phyloP scores from a whole-genome alignment of 2,113 vertebrate genomes.

The Gobius niger region DNA sequence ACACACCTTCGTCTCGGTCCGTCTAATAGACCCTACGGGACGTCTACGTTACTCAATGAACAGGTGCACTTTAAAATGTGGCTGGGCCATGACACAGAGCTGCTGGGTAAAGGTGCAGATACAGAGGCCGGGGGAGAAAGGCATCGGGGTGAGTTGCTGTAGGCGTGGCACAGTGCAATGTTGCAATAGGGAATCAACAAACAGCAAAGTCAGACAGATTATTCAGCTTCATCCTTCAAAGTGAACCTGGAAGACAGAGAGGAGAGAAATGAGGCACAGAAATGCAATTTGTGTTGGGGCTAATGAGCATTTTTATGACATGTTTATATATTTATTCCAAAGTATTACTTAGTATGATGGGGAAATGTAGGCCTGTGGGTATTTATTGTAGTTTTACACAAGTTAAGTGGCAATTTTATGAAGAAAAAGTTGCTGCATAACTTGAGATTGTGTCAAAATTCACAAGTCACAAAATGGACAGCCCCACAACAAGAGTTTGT shows the following conservation, averaged over 20 bases:
- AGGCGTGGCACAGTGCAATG: conserved; percentile 22
- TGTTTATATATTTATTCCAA: too few relatives aligned
- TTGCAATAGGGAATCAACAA: conserved; percentile 1
- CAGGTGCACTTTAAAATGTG: background rate
- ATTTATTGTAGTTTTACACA: too few relatives aligned
- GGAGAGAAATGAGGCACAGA: background rate
- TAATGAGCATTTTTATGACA: too few relatives aligned
- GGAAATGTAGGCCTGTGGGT: too few relatives aligned
- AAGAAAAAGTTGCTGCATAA: too few relatives aligned
- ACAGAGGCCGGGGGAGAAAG: conserved; percentile 35
- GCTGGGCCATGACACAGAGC: conserved; percentile 17
- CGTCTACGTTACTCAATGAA: too few relatives aligned
- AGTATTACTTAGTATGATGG: too few relatives aligned
- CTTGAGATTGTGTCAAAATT: too few relatives aligned
- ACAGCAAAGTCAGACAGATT: conserved; percentile 9
- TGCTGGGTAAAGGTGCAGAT: conserved; percentile 29
- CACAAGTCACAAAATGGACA: too few relatives aligned
- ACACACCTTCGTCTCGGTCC: too few relatives aligned
- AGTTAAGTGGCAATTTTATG: too few relatives aligned
- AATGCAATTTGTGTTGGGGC: background rate
- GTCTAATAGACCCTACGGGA: too few relatives aligned
- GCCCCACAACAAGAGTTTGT: background rate
- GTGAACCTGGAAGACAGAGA: conserved; percentile 65
- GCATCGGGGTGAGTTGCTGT: conserved; percentile 58
- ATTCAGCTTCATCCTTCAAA: conserved; percentile 69